phyloP scores from a whole-genome alignment of 2,888 invertebrate genomes.

The Amphipyra berbera region DNA sequence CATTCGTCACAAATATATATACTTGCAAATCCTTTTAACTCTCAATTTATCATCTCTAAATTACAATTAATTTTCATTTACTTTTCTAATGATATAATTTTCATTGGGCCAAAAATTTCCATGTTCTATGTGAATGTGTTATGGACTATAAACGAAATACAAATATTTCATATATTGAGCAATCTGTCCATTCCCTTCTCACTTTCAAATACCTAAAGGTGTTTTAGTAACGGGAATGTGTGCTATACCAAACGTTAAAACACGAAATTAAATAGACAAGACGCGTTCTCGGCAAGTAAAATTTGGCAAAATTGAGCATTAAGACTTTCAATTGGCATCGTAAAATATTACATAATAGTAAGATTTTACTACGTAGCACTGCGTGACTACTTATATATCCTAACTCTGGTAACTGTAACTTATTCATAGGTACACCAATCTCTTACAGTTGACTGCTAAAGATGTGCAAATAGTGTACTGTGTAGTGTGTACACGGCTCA shows the following conservation, averaged over 20 bases:
- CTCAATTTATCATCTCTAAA: conserved; percentile 77
- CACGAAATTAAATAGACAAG: conserved; percentile 83
- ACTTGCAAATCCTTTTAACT: conserved; percentile 81
- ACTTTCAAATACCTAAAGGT: conserved; percentile 63
- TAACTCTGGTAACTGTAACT: conserved; percentile 88
- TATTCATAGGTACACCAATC: conserved; percentile 80
- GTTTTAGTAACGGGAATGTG: conserved; percentile 69
- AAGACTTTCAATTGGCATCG: conserved; percentile 86
- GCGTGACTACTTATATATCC: conserved; percentile 81
- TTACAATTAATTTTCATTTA: conserved; percentile 79
- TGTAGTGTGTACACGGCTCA: conserved; percentile 58
- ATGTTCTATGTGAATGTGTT: conserved; percentile 69
- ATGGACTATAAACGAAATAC: conserved; percentile 75
- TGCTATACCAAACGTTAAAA: conserved; percentile 67
- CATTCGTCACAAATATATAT: conserved; percentile 84
- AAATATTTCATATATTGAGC: conserved; percentile 82
- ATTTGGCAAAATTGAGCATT: conserved; percentile 90
- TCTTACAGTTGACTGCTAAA: conserved; percentile 67
- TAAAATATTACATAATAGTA: conserved; percentile 78
- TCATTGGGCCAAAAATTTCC: conserved; percentile 78
- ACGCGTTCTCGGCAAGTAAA: conserved; percentile 86
- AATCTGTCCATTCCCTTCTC: conserved; percentile 73
- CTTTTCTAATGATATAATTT: conserved; percentile 80
- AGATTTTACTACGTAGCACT: conserved; percentile 80
- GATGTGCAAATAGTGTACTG: conserved; percentile 63